Conservation (phyloP, 1,140 invertebrate species). For the Cephus cinctus region DNA sequence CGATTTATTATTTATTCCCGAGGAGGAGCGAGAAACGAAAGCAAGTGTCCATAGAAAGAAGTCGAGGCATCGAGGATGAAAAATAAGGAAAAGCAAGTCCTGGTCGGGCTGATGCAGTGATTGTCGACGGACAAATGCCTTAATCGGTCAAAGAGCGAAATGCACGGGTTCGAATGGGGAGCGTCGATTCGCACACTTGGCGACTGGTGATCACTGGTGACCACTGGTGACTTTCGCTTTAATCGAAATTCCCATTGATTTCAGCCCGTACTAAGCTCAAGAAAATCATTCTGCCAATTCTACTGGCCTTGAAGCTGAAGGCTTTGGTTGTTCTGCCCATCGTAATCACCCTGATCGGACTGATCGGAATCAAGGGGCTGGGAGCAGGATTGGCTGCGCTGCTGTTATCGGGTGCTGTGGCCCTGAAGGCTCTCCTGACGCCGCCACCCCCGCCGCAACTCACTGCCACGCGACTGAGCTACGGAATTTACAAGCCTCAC, state of each 20-base stretch:
- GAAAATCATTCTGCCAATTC: conserved; percentile 62
- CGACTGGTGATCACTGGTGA: too few relatives aligned
- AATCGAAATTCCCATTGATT: conserved; percentile 46
- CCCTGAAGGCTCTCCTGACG: conserved; percentile 54
- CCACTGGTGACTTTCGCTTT: too few relatives aligned
- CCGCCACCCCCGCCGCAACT: conserved; percentile 32
- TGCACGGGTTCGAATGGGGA: too few relatives aligned
- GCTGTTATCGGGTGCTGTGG: conserved; percentile 59
- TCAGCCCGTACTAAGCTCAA: conserved; percentile 63
- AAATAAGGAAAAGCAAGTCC: too few relatives aligned
- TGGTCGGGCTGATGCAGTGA: too few relatives aligned
- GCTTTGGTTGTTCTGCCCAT: conserved; percentile 64
- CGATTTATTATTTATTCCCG: too few relatives aligned
- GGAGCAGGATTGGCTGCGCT: conserved; percentile 64
- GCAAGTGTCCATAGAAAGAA: too few relatives aligned
- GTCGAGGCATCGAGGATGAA: too few relatives aligned
- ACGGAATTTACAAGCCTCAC: conserved; percentile 52
- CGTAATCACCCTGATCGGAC: conserved; percentile 60
- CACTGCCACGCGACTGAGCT: conserved; percentile 50
- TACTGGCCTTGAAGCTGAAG: conserved; percentile 65
- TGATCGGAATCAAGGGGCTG: conserved; percentile 66
- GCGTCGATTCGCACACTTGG: too few relatives aligned
- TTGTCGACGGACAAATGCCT: too few relatives aligned
- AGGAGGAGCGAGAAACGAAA: too few relatives aligned
- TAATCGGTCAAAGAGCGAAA: too few relatives aligned